Evolutionary conservation across 1,140 invertebrate species (phyloP).

Genomic region (Goniozus legneri): DNA sequence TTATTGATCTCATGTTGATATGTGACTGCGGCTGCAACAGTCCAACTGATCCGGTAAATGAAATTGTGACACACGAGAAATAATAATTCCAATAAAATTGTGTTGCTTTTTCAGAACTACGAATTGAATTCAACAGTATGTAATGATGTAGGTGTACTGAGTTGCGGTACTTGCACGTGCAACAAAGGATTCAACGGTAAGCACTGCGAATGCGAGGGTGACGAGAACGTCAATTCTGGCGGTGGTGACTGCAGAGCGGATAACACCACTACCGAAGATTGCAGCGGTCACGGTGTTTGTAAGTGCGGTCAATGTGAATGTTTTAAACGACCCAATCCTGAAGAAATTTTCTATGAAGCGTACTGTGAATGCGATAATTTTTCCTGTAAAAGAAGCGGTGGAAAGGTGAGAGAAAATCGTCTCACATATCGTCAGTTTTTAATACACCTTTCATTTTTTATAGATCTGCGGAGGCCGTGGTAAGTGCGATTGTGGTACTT

Average conservation of each 20-base stretch:
- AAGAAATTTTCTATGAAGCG: conserved; percentile 56
- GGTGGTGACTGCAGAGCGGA: conserved; percentile 18
- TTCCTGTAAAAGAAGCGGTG: conserved; percentile 62
- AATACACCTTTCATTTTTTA: conserved; percentile 15
- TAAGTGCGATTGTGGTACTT: conserved; percentile 64
- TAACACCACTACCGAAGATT: conserved; percentile 39
- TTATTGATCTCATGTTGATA: conserved; percentile 68
- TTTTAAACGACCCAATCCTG: conserved; percentile 47
- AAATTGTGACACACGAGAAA: not conserved
- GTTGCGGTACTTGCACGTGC: conserved; percentile 76
- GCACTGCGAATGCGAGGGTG: conserved; percentile 66
- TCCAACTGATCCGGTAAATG: conserved; percentile 48
- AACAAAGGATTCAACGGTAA: conserved; percentile 61
- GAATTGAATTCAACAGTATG: conserved; percentile 50
- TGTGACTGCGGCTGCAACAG: conserved; percentile 72
- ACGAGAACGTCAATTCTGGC: conserved; percentile 3
- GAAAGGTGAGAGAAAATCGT: conserved; percentile 24
- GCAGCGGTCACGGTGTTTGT: conserved; percentile 62
- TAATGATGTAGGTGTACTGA: conserved; percentile 52
- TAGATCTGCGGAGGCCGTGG: conserved; percentile 65
- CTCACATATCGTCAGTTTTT: conserved; percentile 10
- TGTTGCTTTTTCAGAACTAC: conserved; percentile 36
- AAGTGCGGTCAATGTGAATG: conserved; percentile 66
- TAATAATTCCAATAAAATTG: conserved; percentile 4
- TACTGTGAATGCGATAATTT: conserved; percentile 77